Conservation (phyloP, 2,113 vertebrate genomes). For the Smithornis capensis region DNA sequence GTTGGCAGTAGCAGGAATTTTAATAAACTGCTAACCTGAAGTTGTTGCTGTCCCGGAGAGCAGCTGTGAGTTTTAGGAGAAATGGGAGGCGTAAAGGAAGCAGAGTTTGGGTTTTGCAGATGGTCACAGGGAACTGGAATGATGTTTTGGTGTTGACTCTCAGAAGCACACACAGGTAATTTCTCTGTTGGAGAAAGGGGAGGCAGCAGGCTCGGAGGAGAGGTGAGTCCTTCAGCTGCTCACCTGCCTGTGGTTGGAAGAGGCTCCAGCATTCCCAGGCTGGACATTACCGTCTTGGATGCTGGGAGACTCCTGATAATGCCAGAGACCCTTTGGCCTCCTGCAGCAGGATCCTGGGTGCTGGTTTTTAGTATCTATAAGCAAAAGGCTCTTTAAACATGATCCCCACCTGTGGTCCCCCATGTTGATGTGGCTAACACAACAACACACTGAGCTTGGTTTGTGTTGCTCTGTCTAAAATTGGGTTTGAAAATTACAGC, state of each 20-base stretch:
- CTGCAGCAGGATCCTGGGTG: fast-evolving
- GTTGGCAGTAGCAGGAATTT: not conserved
- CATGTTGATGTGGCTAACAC: not conserved
- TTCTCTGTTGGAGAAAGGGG: not conserved
- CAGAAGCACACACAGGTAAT: not conserved
- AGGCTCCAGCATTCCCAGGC: not conserved
- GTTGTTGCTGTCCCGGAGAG: not conserved
- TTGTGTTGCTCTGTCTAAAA: not conserved
- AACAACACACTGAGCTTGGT: fast-evolving
- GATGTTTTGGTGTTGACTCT: not conserved
- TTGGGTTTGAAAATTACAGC: not conserved
- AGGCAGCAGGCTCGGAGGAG: not conserved
- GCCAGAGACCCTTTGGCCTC: fast-evolving
- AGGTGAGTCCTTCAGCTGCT: not conserved
- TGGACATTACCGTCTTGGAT: not conserved
- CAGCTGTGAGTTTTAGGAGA: not conserved
- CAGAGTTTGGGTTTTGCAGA: not conserved
- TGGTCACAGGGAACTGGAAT: not conserved
- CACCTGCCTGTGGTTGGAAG: fast-evolving
- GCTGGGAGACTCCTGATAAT: fast-evolving
- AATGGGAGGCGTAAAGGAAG: not conserved
- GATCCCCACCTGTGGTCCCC: not conserved
- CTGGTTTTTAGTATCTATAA: fast-evolving
- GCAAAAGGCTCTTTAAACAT: not conserved
- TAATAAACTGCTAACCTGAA: not conserved